Conservation (phyloP, 2,797 vertebrate species). For the Myripristis jacobus region DNA sequence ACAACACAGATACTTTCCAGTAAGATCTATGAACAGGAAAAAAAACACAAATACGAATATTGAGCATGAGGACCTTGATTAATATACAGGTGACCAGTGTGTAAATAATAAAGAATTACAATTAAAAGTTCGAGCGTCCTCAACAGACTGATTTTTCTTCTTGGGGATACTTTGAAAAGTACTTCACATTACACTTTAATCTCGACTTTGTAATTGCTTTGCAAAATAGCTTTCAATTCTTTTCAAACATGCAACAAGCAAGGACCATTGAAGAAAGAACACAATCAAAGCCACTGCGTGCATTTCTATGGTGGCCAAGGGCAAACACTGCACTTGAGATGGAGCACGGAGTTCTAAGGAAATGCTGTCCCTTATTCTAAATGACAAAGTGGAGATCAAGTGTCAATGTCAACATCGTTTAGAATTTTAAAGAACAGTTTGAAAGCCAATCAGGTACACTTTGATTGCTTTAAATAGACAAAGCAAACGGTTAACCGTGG, state of each 20-base stretch:
- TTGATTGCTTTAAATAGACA: slow-evolving; percentile 45
- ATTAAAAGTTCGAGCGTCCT: slow-evolving; percentile 9
- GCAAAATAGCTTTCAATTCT: slow-evolving; percentile 50
- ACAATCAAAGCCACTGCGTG: slow-evolving; percentile 51
- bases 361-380: slow-evolving; percentile 68
- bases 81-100: slow-evolving; percentile 47
- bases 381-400: slow-evolving; percentile 58
- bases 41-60: not conserved
- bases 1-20: slow-evolving; percentile 29
- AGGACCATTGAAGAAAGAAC: slow-evolving; percentile 57
- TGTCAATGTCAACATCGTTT: slow-evolving; percentile 58
- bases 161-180: slow-evolving; percentile 40
- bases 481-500: slow-evolving; percentile 48
- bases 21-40: slow-evolving; percentile 25
- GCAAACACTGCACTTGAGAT: slow-evolving; percentile 59
- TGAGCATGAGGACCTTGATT: slow-evolving; percentile 54
- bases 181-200: slow-evolving; percentile 22
- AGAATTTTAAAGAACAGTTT: slow-evolving; percentile 51
- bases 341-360: slow-evolving; percentile 56
- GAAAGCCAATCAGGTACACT: slow-evolving; percentile 54
- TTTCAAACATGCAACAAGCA: slow-evolving; percentile 53
- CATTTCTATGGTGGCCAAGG: slow-evolving; percentile 63
- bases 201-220: slow-evolving; percentile 39
- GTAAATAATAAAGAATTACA: slow-evolving; percentile 37
- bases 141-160: slow-evolving; percentile 9